These are phyloP conservation scores for Varecia variegata DNA, from an alignment of 2,797 vertebrate genomes.

Conservation along the genomic window DNA sequence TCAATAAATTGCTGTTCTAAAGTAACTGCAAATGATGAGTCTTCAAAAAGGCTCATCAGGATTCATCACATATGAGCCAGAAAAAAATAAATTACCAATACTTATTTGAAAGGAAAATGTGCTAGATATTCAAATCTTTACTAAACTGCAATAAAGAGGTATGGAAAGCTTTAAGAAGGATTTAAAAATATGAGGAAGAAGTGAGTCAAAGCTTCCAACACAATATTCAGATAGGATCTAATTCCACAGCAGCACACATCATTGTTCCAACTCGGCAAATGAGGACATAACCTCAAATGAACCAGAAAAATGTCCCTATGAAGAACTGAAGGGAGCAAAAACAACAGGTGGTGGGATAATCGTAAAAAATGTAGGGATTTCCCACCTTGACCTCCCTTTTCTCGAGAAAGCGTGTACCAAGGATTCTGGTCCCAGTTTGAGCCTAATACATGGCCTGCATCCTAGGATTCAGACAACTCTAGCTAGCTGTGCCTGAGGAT, in stretches of 20 bases:
- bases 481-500: not conserved
- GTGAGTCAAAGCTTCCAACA: not conserved
- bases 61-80: conserved; percentile 26
- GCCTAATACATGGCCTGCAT: not conserved
- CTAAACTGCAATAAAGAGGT: not conserved
- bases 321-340: not conserved
- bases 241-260: not conserved
- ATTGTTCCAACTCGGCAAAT: not conserved
- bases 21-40: conserved; percentile 32
- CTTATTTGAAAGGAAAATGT: not conserved
- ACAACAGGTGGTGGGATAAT: not conserved
- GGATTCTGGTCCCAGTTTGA: not conserved
- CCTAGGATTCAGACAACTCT: not conserved
- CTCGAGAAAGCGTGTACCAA: not conserved
- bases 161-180: not conserved
- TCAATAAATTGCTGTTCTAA: conserved; percentile 18
- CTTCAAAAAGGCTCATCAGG: conserved; percentile 23
- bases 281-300: not conserved
- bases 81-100: not conserved
- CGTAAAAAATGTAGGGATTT: not conserved
- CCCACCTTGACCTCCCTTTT: not conserved
- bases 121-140: not conserved
- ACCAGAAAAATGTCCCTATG: not conserved
- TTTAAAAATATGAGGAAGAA: not conserved
- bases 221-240: not conserved